phyloP scores from a whole-genome alignment of 2,797 vertebrate genomes.

The Amniataba percoides region DNA sequence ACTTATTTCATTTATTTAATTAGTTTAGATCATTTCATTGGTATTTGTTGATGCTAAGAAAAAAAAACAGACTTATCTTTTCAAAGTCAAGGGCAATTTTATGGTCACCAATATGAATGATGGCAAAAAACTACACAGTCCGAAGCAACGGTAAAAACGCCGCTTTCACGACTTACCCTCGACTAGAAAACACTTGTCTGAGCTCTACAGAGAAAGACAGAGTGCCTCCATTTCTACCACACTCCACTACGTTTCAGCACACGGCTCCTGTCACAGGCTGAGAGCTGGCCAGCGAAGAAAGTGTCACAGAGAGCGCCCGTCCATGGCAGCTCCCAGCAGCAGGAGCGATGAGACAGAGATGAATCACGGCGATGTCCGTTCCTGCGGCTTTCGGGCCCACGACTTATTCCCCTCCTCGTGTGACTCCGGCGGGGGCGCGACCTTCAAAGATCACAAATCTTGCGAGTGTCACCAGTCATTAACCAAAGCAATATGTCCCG shows the following conservation, averaged over 20 bases:
- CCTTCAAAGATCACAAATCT: conserved; percentile 83
- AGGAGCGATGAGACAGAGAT: conserved; percentile 76
- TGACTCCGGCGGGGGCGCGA: conserved; percentile 69
- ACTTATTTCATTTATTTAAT: neutral
- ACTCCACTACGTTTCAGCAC: conserved; percentile 63
- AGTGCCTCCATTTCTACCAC: conserved; percentile 52
- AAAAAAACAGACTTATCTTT: neutral
- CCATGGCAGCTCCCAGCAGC: conserved; percentile 63
- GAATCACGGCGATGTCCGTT: conserved; percentile 74
- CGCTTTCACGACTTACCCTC: conserved; percentile 8
- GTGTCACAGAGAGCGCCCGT: conserved; percentile 65
- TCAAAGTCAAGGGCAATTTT: neutral
- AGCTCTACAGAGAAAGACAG: conserved; percentile 47
- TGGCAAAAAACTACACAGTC: neutral
- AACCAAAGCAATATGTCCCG: conserved; percentile 81
- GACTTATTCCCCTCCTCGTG: conserved; percentile 72
- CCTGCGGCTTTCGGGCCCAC: conserved; percentile 70
- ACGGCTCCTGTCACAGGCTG: conserved; percentile 60
- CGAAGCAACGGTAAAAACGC: neutral
- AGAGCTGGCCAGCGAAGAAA: conserved; percentile 58
- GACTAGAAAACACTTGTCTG: conserved; percentile 6
- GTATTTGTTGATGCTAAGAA: neutral
- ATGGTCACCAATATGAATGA: neutral
- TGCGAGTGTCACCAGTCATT: conserved; percentile 82
- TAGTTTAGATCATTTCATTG: neutral